Base-by-base conservation (phyloP, 2,113 vertebrate genomes). In the Arvicanthis niloticus region DNA sequence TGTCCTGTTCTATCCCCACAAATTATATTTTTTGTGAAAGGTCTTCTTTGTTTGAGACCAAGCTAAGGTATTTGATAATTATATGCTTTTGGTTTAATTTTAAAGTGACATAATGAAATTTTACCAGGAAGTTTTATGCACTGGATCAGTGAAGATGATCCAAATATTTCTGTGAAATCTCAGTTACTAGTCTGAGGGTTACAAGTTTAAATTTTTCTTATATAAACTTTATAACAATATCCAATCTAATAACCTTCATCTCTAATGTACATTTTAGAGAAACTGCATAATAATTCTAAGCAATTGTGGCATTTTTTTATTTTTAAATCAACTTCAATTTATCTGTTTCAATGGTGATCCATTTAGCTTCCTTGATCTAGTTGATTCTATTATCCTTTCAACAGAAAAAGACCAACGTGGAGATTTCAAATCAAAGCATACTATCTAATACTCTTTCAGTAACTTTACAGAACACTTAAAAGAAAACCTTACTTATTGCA, bases 351-450 rank as follows among this genome's bases (percentile, higher is more conserved):
- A 53, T 16, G 62, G 5, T 9, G 17, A 65, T 88, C 40, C 16
- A 26, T 13, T 21, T 65, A 58, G n/a, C 56, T 3, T 58, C 8
- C 13, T 70, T 85, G 17, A 70, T 80, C 0, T 60, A 67, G 3
- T 34, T 89, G 21, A 78, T 26, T 0, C 11, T 13, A 78, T 19
- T 24, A 91, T 77, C 16, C 48, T 91, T 82, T 88, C 9, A 78
- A 34, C 3, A 88, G 53, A 91, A 89, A 85, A 60, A 26, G 2
- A 29, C 3, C 45, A 91, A 75, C 48, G 16, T 45, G 19, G 80
- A 51, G 12, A 75, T 87, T 78, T 81, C 42, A 77, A 75, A 73
- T 88, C 10, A 96, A 95, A 94, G 31, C 26, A 91, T 3, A 56
- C n/a, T 0, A 24, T 73, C 22, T 89, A 60, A 91, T 31, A 73